phyloP scores from a whole-genome alignment of 2,113 vertebrate species.

The Cyrtonyx montezumae region DNA sequence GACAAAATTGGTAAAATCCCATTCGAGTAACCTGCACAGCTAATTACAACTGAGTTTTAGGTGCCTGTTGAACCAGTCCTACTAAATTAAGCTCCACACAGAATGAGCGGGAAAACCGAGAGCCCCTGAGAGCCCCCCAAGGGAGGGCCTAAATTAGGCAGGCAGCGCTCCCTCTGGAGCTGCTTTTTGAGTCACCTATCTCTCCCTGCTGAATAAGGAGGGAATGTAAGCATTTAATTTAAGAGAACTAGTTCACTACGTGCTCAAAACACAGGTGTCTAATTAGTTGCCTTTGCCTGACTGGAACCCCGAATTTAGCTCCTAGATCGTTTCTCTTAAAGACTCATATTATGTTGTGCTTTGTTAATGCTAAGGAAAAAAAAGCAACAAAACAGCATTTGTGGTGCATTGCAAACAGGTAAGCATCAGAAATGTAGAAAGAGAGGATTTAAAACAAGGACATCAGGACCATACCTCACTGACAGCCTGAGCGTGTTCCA shows the following conservation, averaged over 20 bases:
- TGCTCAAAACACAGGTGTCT: constrained; percentile 49
- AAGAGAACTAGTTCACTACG: constrained; percentile 65
- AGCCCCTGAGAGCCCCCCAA: constrained; percentile 52
- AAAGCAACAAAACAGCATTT: background rate
- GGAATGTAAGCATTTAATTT: constrained; percentile 41
- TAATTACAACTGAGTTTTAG: background rate
- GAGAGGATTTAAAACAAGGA: accelerated
- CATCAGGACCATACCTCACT: background rate
- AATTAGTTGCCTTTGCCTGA: constrained; percentile 36
- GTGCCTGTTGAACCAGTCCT: background rate
- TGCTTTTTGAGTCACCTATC: constrained; percentile 40
- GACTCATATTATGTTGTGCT: background rate
- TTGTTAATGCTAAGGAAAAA: background rate
- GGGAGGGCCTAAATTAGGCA: constrained; percentile 30
- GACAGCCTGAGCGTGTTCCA: accelerated
- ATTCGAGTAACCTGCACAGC: background rate
- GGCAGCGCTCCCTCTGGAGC: background rate
- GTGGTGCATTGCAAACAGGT: background rate
- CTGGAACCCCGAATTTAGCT: background rate
- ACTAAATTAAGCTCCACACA: constrained; percentile 7
- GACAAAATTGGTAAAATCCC: background rate
- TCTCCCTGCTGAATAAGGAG: background rate
- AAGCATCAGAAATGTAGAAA: background rate
- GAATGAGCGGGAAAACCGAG: constrained; percentile 13
- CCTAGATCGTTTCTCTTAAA: constrained; percentile 5